A percentile compares a stretch with the other conserved stretches of the same genome.
Evolutionary conservation across 2,797 vertebrate species (phyloP).

Genomic region (Naso thynnoides): DNA sequence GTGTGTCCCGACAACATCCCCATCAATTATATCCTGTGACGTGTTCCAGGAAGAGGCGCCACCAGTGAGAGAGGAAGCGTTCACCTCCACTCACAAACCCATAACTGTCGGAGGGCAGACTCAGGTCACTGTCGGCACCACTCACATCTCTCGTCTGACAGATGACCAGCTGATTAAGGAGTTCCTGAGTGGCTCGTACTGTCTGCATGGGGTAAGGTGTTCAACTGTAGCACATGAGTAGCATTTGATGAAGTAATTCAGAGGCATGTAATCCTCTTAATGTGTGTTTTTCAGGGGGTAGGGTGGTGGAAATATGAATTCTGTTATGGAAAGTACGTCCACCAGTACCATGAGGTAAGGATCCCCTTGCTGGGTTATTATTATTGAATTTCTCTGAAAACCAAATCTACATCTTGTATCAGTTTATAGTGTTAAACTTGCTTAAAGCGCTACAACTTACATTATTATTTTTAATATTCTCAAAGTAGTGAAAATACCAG

Average conservation of each 20-base stretch:
- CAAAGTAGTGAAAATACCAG: too few species aligned
- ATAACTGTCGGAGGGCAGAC: conserved; percentile 91
- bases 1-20: background rate
- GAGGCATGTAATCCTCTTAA: background rate
- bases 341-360: conserved; percentile 97
- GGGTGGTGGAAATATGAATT: conserved; percentile 99
- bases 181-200: conserved; percentile 97
- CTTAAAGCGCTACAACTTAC: background rate
- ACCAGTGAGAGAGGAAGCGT: conserved; percentile 90
- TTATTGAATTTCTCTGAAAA: background rate
- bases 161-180: conserved; percentile 98
- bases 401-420: background rate
- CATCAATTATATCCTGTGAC: conserved; percentile 13
- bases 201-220: conserved; percentile 94
- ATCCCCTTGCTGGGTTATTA: background rate
- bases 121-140: conserved; percentile 93
- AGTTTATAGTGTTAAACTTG: background rate
- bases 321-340: conserved; percentile 96
- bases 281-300: conserved; percentile 88
- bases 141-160: conserved; percentile 96
- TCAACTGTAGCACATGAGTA: background rate
- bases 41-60: conserved; percentile 86
- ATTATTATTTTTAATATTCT: too few species aligned
- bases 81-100: conserved; percentile 94
- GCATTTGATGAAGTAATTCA: background rate